Conservation (phyloP, 2,797 vertebrate genomes). For the Microctenopoma lineatum region DNA sequence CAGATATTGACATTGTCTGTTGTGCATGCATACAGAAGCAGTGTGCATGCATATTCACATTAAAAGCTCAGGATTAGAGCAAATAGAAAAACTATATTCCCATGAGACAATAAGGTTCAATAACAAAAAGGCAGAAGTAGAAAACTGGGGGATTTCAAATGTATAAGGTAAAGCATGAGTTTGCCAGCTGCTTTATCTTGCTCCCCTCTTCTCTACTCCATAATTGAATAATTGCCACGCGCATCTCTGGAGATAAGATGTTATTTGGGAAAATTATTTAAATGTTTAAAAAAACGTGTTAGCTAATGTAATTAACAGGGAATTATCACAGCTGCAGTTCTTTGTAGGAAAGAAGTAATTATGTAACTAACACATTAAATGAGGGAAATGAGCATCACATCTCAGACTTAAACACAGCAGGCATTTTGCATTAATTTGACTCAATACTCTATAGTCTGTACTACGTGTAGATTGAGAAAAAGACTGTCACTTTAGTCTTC, state of each 20-base stretch:
- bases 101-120: conserved; percentile 43
- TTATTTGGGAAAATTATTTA: conserved; percentile 84
- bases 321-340: conserved; percentile 86
- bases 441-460: conserved; percentile 34
- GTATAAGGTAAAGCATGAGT: conserved; percentile 36
- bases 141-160: conserved; percentile 40
- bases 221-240: conserved; percentile 83
- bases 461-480: conserved; percentile 23
- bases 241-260: conserved; percentile 81
- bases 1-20: conserved; percentile 55
- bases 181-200: conserved; percentile 46
- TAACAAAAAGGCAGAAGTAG: conserved; percentile 30
- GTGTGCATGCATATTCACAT: conserved; percentile 25
- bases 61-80: conserved; percentile 44
- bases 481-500: conserved; percentile 22
- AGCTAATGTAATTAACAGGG: conserved; percentile 84
- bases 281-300: conserved; percentile 76
- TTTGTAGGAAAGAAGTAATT: conserved; percentile 81
- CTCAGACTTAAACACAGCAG: conserved; percentile 69
- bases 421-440: conserved; percentile 56
- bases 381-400: conserved; percentile 81
- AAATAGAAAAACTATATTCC: conserved; percentile 44
- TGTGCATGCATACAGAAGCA: conserved; percentile 20
- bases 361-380: conserved; percentile 85
- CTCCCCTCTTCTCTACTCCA: conserved; percentile 19